Evolutionary conservation across 1,140 invertebrate genomes (phyloP), one percentile per base, ranked within the genome.

Genomic region (Monochamus saltuarius): DNA sequence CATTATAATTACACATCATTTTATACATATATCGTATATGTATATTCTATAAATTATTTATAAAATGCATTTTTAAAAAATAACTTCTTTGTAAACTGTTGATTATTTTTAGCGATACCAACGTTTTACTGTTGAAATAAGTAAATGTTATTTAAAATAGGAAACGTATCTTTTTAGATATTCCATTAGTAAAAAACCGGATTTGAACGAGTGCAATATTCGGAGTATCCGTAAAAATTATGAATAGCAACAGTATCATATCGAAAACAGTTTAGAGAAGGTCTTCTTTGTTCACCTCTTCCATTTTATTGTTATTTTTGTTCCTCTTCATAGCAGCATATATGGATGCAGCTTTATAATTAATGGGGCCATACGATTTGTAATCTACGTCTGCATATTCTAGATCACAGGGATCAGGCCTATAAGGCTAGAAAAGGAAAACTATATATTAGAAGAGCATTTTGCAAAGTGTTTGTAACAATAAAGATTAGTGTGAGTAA

Each of bases 361-460:
- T 91, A 72, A 94, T 93, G 35, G 92, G 92, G 59, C 91, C 91
- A 78, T 93, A 93, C 61, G 87, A 87, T 73, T 87, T 86, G 78
- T 91, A 89, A 75, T 94, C 91, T 62, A 92, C 88, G 79, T 95
- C 92, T 39, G 92, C 92, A 78, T 94, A 94, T 73, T 91, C 89
- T 74, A 94, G 82, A 77, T 88, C 91, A 73, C 88, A 85, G 70
- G 85, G 85, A 68, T 88, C 85, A 50, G 79, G 88, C 84, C 84
- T 86, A 79, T 83, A 86, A 51, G 85, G 86, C 87, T 89, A 80
- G 11, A 77, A 79, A 77, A 55, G 46, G 16, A 42, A 55, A 35
- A 4, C 36, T 9, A 57, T 34, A 50, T 17, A n/a, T 16, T 16
- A 52, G 40, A n/a, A 14, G 7, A 40, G 39, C 39, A 40, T 8